A percentile compares a stretch with the other conserved stretches of the same genome.
These are phyloP conservation scores for Delia radicum DNA, from an alignment of 1,140 invertebrate species.

Conservation along the genomic window DNA sequence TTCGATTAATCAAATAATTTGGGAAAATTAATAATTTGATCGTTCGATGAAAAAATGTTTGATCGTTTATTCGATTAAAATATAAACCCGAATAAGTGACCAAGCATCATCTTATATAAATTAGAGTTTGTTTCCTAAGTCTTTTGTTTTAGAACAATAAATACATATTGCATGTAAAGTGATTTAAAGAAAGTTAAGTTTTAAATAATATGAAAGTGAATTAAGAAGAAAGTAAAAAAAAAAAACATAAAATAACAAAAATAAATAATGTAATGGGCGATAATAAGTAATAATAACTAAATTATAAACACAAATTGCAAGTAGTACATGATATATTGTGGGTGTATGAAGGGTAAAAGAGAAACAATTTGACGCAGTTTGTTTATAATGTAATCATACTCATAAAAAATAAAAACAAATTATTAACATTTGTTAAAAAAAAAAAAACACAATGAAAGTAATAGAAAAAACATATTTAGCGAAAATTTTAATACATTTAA, in stretches of 20 bases:
- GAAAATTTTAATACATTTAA: neutral
- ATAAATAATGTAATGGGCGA: neutral
- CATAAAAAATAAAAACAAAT: too few relatives aligned
- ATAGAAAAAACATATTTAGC: neutral
- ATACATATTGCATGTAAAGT: neutral
- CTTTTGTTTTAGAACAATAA: neutral
- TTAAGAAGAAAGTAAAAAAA: neutral
- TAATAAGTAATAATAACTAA: neutral
- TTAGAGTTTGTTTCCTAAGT: neutral
- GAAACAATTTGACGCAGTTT: neutral
- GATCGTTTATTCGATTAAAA: too few relatives aligned
- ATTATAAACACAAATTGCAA: neutral
- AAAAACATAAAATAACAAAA: neutral
- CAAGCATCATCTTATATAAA: too few relatives aligned
- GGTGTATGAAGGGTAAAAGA: neutral
- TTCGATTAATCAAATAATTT: too few relatives aligned
- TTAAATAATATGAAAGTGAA: neutral
- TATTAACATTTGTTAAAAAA: neutral
- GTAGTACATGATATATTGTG: neutral
- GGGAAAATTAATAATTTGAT: too few relatives aligned
- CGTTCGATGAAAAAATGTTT: too few relatives aligned
- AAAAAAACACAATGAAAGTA: neutral
- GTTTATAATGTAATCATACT: too few relatives aligned
- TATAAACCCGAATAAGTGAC: too few relatives aligned
- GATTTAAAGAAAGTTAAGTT: neutral